Evolutionary conservation across 2,888 invertebrate genomes (phyloP).

Genomic region (Flexamia atlantica): DNA sequence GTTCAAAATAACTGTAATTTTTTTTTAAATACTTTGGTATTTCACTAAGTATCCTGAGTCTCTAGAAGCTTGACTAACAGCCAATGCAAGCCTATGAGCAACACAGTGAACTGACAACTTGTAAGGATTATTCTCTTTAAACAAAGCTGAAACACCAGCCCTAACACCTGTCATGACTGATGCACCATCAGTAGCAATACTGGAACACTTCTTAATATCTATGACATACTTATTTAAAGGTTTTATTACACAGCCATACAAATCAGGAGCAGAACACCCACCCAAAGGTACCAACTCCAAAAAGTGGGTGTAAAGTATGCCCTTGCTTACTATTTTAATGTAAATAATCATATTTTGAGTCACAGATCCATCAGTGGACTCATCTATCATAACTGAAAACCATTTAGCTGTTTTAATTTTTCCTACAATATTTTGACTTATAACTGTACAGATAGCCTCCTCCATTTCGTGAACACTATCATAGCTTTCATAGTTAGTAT

Average conservation of each 20-base stretch:
- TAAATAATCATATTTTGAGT: slow-evolving; percentile 21
- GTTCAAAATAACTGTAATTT: slow-evolving; percentile 13
- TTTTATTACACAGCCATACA: background rate
- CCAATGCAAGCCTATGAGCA: too few relatives aligned
- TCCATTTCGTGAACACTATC: too few relatives aligned
- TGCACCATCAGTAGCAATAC: background rate
- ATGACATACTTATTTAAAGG: background rate
- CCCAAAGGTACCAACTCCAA: background rate
- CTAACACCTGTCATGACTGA: slow-evolving; percentile 22
- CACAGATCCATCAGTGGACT: slow-evolving; percentile 1
- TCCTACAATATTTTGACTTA: too few relatives aligned
- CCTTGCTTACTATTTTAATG: background rate
- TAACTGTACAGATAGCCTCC: too few relatives aligned
- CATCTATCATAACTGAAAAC: too few relatives aligned
- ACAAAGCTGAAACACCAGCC: background rate
- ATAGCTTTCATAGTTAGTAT: too few relatives aligned
- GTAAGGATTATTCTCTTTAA: too few relatives aligned
- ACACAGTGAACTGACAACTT: too few relatives aligned
- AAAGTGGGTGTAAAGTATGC: background rate
- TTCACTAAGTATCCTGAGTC: too few relatives aligned
- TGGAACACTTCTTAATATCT: background rate
- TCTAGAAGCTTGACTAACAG: too few relatives aligned
- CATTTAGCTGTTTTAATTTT: too few relatives aligned
- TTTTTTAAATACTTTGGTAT: background rate
- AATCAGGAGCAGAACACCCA: background rate